Evolutionary conservation across 2,888 invertebrate genomes (phyloP).

Genomic region (Elmis aenea): DNA sequence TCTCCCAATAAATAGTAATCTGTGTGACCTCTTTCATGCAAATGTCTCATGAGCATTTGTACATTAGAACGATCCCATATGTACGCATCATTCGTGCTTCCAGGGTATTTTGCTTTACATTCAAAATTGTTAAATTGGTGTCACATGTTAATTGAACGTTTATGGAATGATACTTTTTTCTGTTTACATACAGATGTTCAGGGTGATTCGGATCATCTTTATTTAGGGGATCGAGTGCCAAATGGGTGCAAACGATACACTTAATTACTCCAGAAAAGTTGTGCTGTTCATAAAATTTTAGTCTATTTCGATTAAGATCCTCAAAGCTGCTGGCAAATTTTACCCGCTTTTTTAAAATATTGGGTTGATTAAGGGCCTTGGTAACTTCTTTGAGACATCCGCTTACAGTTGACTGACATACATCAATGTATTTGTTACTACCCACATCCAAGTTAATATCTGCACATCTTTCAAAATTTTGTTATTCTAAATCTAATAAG

Average conservation of each 20-base stretch:
- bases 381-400: too few species aligned
- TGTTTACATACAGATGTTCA: conserved; percentile 13
- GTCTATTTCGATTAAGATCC: conserved; percentile 6
- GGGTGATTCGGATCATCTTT: conserved; percentile 9
- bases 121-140: conserved; percentile 21
- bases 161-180: conserved; percentile 17
- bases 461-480: too few species aligned
- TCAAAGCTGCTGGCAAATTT: conserved; percentile 13
- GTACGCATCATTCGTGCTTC: background rate
- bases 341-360: conserved; percentile 12
- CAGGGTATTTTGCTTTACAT: conserved; percentile 28
- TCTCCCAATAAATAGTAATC: conserved; percentile 5
- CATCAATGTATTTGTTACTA: too few species aligned
- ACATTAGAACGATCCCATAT: background rate
- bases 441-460: too few species aligned
- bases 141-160: conserved; percentile 24
- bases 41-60: background rate
- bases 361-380: conserved; percentile 8
- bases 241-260: conserved; percentile 14
- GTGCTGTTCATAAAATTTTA: conserved; percentile 10
- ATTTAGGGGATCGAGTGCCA: conserved; percentile 15
- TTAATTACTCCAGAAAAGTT: conserved; percentile 13
- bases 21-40: too few species aligned
- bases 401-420: too few species aligned
- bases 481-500: too few species aligned